phyloP scores from a whole-genome alignment of 2,797 vertebrate genomes.

The Limnodromus scolopaceus region DNA sequence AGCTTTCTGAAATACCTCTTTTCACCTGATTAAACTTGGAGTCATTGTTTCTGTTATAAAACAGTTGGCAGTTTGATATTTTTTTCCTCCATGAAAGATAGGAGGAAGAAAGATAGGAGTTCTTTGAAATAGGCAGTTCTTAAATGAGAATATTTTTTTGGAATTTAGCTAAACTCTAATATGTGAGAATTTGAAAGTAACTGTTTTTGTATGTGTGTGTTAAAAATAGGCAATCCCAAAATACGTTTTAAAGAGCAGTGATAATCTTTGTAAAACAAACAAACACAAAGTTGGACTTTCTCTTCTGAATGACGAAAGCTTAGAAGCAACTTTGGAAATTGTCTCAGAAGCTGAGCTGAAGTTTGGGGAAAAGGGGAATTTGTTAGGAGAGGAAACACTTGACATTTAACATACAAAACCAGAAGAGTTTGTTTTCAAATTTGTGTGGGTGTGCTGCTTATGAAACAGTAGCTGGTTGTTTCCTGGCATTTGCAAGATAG shows the following conservation, averaged over 20 bases:
- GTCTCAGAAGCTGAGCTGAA: background rate
- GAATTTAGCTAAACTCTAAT: background rate
- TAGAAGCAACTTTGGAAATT: background rate
- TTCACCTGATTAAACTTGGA: conserved; percentile 31
- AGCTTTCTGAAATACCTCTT: background rate
- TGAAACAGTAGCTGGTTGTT: background rate
- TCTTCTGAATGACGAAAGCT: background rate
- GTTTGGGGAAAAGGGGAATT: background rate
- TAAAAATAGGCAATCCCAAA: background rate
- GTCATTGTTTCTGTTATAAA: background rate
- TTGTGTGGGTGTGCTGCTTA: background rate
- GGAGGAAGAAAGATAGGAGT: background rate
- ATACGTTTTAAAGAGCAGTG: background rate
- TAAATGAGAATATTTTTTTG: background rate
- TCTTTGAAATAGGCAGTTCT: background rate
- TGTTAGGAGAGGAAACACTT: background rate
- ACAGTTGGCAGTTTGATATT: background rate
- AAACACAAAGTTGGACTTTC: background rate
- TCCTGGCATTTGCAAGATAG: background rate
- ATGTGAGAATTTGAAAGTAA: background rate
- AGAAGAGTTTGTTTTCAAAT: background rate
- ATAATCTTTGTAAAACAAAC: background rate
- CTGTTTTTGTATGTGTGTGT: background rate
- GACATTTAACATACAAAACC: background rate
- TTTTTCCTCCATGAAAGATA: background rate